Conservation (phyloP, 1,140 invertebrate species). For the Nomia melanderi region DNA sequence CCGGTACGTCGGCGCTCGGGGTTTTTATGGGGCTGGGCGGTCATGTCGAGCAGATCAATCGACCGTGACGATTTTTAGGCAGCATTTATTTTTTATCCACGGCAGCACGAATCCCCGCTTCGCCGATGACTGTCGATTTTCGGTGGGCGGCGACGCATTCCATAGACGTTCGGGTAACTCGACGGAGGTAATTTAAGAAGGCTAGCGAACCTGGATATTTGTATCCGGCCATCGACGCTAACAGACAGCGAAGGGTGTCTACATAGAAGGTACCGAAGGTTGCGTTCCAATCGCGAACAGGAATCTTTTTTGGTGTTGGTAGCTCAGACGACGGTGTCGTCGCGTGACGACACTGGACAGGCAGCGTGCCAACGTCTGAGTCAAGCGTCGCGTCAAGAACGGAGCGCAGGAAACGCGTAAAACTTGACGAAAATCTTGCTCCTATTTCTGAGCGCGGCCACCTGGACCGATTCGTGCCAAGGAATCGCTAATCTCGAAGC, state of each 20-base stretch:
- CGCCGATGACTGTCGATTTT: constrained; percentile 9
- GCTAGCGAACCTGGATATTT: not conserved
- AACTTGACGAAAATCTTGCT: constrained; percentile 34
- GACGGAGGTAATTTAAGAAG: not conserved
- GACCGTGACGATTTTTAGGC: constrained; percentile 4
- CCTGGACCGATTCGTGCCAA: not conserved
- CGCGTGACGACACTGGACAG: constrained; percentile 51
- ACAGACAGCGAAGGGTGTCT: not conserved
- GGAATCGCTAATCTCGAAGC: not conserved
- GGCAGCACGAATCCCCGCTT: not conserved
- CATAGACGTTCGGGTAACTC: not conserved
- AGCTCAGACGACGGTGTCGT: not conserved
- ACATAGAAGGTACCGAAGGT: constrained; percentile 8
- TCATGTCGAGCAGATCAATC: not conserved
- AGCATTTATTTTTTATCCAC: not conserved
- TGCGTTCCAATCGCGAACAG: constrained; percentile 10
- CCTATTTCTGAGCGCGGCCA: constrained; percentile 28
- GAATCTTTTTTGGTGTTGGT: constrained; percentile 26
- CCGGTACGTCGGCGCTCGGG: no score
- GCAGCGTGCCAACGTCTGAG: constrained; percentile 53
- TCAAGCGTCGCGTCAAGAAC: constrained; percentile 47
- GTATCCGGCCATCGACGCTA: not conserved
- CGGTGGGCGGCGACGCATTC: not conserved
- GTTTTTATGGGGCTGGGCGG: constrained; percentile 1
- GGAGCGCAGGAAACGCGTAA: constrained; percentile 42